Base-by-base conservation (phyloP, 2,797 vertebrate species). In the Leptodactylus fallax region DNA sequence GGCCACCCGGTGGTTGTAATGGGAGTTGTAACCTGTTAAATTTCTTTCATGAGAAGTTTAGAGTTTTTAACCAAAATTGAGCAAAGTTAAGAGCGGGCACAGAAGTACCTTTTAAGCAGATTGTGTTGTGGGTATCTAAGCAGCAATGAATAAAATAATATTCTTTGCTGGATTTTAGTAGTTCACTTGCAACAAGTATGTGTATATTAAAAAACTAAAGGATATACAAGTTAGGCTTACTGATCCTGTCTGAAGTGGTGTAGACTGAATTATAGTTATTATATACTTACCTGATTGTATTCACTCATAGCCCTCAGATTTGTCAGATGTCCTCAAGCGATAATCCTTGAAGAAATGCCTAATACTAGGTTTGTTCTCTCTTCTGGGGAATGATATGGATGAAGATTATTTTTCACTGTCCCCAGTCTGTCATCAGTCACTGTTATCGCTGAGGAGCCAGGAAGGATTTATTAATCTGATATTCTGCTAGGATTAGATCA, bases 201-300 rank as follows among this genome's bases (percentile, higher is more conserved):
- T 36, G 23, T 36, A 23, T 16, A 25, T 51, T 23, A 79, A 55
- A 13, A 79, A 16, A 79, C 9, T 17, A 14, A 27, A 58, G 53
- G 23, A 36, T 17, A 10, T 27, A 58, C 7, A 58, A 27, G 55
- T 27, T 27, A 3, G 58, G 77, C 58, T 84, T 58, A 84, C 55
- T 6, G 67, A 55, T 84, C 45, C 17, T 58, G 58, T 53, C 11
- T 65, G n/a, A 72, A 72, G 51, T 71, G 49, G 45, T 45, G 25
- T 60, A 47, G 67, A 16, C 25, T 27, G 13, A 36, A 74, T 84
- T 71, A 84, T 17, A 58, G 82, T 72, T 58, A 84, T 84, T 74
- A 84, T 19, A 45, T 25, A 74, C 67, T 84, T 69, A 69, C 61
- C 63, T 82, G 49, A 71, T 83, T 72, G 82, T 84, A 21, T 51